Conservation (phyloP, 2,888 invertebrate species). For the Orthosia gracilis region DNA sequence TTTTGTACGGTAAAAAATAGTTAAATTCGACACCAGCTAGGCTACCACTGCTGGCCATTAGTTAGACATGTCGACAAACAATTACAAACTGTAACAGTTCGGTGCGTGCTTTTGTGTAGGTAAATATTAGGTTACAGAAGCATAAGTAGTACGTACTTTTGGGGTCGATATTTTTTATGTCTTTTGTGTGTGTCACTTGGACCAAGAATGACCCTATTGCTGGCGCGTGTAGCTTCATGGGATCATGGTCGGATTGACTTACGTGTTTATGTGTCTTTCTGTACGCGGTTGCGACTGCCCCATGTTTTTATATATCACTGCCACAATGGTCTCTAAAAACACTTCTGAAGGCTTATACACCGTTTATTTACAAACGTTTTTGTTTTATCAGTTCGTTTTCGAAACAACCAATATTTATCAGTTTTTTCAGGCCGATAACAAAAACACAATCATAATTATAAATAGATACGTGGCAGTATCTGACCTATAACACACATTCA, state of each 20-base stretch:
- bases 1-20: neutral
- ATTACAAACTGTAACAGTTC: slow-evolving; percentile 6
- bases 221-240: no score
- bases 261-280: no score
- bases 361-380: neutral
- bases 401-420: slow-evolving; percentile 11
- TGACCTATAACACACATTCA: neutral
- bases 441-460: neutral
- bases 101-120: neutral
- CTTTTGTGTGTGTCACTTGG: no score
- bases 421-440: slow-evolving; percentile 7
- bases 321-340: neutral
- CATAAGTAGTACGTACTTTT: no score
- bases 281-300: no score
- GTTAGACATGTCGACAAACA: slow-evolving; percentile 7
- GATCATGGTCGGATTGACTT: no score
- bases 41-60: neutral
- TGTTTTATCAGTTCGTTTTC: neutral
- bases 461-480: neutral
- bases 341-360: neutral
- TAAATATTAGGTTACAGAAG: slow-evolving; percentile 2
- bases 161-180: neutral
- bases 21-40: no score
- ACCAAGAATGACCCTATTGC: no score
- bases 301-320: no score